Evolutionary conservation across 2,888 invertebrate genomes (phyloP).

Genomic region (Meandrusa payeni): DNA sequence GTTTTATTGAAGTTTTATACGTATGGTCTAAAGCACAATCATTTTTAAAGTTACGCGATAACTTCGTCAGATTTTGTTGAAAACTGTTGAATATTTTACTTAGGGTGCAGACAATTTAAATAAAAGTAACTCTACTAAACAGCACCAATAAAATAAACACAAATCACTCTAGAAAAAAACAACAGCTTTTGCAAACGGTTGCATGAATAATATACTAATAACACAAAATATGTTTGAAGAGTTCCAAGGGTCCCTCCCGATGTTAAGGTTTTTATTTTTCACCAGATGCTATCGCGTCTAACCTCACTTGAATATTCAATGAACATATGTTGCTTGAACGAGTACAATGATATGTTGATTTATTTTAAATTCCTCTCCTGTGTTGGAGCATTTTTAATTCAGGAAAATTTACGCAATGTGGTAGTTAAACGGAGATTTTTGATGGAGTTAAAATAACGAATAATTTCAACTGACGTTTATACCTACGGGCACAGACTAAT

Average conservation of each 20-base stretch:
- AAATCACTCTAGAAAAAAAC: not conserved
- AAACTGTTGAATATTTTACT: too few species aligned
- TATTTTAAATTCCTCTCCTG: constrained; percentile 13
- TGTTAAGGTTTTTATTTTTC: constrained; percentile 23
- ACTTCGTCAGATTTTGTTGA: too few species aligned
- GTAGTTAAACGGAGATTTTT: too few species aligned
- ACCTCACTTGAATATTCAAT: constrained; percentile 24
- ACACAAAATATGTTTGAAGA: constrained; percentile 18
- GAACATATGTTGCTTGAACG: constrained; percentile 14
- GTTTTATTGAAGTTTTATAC: too few species aligned
- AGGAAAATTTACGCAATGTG: not conserved
- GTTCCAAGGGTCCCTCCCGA: constrained; percentile 11
- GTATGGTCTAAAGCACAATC: too few species aligned
- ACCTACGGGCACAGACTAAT: too few species aligned
- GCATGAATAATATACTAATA: constrained; percentile 20
- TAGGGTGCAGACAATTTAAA: too few species aligned
- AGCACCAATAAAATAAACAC: too few species aligned
- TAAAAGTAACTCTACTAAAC: too few species aligned
- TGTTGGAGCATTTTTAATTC: not conserved
- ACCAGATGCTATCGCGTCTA: constrained; percentile 20
- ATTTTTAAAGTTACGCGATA: too few species aligned
- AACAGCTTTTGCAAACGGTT: constrained; percentile 1
- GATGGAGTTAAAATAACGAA: too few species aligned
- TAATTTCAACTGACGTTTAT: too few species aligned
- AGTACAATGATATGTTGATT: constrained; percentile 16